Conservation (phyloP, 1,140 invertebrate genomes). For the Belonocnema kinseyi region DNA sequence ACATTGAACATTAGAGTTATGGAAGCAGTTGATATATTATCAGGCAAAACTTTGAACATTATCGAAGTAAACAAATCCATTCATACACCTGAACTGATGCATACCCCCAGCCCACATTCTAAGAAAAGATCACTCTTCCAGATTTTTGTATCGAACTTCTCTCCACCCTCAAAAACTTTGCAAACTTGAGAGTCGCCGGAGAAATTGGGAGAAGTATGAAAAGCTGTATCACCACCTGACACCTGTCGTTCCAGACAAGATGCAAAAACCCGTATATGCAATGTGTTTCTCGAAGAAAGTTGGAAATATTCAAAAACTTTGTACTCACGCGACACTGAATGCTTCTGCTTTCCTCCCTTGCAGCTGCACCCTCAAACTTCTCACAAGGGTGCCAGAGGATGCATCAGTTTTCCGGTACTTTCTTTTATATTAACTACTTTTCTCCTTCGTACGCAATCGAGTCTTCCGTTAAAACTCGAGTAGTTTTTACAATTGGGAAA, state of each 20-base stretch:
- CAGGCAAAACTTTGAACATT: background rate
- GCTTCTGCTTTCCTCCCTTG: background rate
- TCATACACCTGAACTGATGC: background rate
- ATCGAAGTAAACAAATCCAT: constrained; percentile 1
- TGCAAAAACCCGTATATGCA: constrained; percentile 20
- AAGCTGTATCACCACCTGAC: background rate
- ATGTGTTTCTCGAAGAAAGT: constrained; percentile 9
- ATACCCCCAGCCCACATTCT: background rate
- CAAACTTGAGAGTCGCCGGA: background rate
- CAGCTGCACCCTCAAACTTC: constrained; percentile 20
- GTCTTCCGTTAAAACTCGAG: background rate
- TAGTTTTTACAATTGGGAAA: background rate
- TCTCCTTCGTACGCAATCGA: background rate
- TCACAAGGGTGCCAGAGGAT: constrained; percentile 27
- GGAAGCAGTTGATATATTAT: background rate
- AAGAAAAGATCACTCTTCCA: background rate
- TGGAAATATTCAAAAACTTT: constrained; percentile 24
- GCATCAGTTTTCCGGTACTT: constrained; percentile 21
- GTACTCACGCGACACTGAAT: constrained; percentile 29
- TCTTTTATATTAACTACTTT: constrained; percentile 26
- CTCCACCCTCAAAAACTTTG: background rate
- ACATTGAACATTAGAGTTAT: constrained; percentile 16
- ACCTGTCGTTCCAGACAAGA: constrained; percentile 20
- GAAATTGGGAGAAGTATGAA: background rate
- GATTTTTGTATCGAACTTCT: background rate